Evolutionary conservation across 2,888 invertebrate genomes (phyloP).

Genomic region (Apamea sordens): DNA sequence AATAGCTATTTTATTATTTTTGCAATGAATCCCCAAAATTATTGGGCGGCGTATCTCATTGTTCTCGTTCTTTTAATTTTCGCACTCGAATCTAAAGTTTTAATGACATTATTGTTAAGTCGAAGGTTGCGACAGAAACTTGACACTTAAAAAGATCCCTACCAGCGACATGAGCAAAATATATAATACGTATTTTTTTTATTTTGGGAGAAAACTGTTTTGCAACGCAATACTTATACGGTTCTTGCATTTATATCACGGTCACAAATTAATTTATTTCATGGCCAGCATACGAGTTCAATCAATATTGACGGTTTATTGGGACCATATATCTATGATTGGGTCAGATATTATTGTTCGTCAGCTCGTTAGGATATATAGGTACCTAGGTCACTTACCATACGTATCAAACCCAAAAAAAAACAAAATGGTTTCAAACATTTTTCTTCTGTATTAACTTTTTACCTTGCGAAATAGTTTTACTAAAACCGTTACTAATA

Average conservation of each 20-base stretch:
- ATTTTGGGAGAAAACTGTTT: neutral
- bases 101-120: constrained; percentile 60
- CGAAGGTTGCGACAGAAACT: constrained; percentile 42
- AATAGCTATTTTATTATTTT: neutral
- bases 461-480: neutral
- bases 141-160: constrained; percentile 34
- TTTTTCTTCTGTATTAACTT: neutral
- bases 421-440: neutral
- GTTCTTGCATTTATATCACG: neutral
- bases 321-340: neutral
- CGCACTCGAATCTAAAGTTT: constrained; percentile 39
- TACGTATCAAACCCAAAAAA: neutral
- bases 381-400: neutral
- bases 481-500: neutral
- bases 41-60: constrained; percentile 50
- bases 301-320: neutral
- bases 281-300: neutral
- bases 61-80: constrained; percentile 39
- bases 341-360: neutral
- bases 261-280: neutral
- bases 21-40: constrained; percentile 17
- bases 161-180: constrained; percentile 4
- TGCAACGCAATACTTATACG: neutral
- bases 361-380: neutral
- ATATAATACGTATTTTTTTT: too few relatives aligned